A percentile compares a stretch with the other conserved stretches of the same genome.
Evolutionary conservation across 2,888 invertebrate genomes (phyloP).

Genomic region (Congeria kusceri): DNA sequence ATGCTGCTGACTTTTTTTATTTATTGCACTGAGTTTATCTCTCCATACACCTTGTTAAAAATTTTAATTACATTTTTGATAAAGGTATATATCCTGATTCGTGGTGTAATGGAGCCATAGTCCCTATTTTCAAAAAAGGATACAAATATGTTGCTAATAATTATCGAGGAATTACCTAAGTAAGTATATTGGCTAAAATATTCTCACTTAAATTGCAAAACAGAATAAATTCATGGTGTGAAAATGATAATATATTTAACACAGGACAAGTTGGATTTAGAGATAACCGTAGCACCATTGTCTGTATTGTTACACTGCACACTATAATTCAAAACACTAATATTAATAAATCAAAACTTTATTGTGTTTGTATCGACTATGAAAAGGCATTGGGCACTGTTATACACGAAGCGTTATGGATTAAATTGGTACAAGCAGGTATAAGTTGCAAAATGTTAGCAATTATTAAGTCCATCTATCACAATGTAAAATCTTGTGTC

Average conservation of each 20-base stretch:
- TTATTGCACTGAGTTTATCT: too few relatives aligned
- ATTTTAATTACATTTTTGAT: too few relatives aligned
- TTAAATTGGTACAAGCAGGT: conserved; percentile 28
- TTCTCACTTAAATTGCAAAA: conserved; percentile 2
- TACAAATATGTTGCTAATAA: not conserved
- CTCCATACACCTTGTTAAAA: too few relatives aligned
- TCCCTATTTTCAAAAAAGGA: conserved; percentile 3
- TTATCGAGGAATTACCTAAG: conserved; percentile 9
- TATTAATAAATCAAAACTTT: not conserved
- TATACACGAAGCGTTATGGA: conserved; percentile 26
- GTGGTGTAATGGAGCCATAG: too few relatives aligned
- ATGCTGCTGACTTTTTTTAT: too few relatives aligned
- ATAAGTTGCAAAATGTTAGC: conserved; percentile 32
- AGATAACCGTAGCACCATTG: not conserved
- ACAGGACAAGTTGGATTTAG: conserved; percentile 8
- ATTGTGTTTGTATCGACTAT: not conserved
- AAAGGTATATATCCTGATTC: too few relatives aligned
- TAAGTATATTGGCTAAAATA: conserved; percentile 10
- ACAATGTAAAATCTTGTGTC: conserved; percentile 22
- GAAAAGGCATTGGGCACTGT: conserved; percentile 34
- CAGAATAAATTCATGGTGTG: conserved; percentile 13
- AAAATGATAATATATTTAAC: conserved; percentile 10
- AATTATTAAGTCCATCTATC: conserved; percentile 21
- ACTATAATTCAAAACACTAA: too few relatives aligned
- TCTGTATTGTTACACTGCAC: too few relatives aligned